Base-by-base conservation (phyloP, 2,888 invertebrate species). In the Cryptophagus acutangulus region DNA sequence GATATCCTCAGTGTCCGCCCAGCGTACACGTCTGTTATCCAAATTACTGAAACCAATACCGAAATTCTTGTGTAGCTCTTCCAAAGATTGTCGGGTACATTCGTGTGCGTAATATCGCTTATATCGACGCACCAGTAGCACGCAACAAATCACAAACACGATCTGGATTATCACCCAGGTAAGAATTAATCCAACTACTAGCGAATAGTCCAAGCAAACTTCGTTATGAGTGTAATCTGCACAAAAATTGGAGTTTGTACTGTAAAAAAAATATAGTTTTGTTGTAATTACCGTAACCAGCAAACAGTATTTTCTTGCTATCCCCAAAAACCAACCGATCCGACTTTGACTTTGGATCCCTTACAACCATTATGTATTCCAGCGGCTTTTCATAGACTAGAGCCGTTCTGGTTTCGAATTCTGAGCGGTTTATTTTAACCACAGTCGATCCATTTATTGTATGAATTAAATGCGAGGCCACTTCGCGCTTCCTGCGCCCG, bases 1-100 rank as follows among this genome's bases (percentile, higher is more conserved):
- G 20, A 54, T 49, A 47, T 55, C 46, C 9, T 57, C 55, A 9
- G 46, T 54, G 43, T 84, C 83, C 0, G 82, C 82, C 80, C 82
- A 84, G 59, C 79, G 82, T 2, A 84, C 84, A 36, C 82, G 74
- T 18, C 83, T 69, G 50, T 74, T 76, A n/a, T 81, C 78, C 31
- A 81, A 76, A 40, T 76, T 69, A 39, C 65, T 72, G n/a, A 75
- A 76, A 43, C 82, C 82, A 48, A 81, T 74, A 17, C 78, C 80
- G 10, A 77, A 74, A 63, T 78, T 78, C 63, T 82, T 82, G 43
- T 75, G 71, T 17, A 75, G 59, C 45, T 71, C 70, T 36, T 70
- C 67, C 38, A 69, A 49, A 0, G 68, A 67, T 34, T 73, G 69
- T 12, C 67, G 60, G 2, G 71, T 67, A 17, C 70, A 71, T 43